Conservation (phyloP, 2,113 vertebrate species). For the Kryptolebias marmoratus region DNA sequence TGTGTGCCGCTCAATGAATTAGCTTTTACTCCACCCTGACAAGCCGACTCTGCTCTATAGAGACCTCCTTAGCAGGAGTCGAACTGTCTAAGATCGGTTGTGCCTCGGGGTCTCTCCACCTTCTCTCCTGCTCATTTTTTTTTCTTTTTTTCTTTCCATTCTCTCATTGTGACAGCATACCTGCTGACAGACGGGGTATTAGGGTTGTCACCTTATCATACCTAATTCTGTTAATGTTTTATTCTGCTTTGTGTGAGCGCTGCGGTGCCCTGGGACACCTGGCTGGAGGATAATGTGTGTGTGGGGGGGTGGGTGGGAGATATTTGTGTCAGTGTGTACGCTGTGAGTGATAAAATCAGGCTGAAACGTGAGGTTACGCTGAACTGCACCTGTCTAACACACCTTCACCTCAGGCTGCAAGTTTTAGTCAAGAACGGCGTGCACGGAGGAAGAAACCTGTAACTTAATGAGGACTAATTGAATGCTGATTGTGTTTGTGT, state of each 20-base stretch:
- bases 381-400: conserved; percentile 27
- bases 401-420: conserved; percentile 35
- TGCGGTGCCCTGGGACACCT: conserved; percentile 35
- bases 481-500: conserved; percentile 24
- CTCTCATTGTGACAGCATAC: conserved; percentile 51
- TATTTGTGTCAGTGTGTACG: conserved; percentile 20
- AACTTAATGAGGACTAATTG: conserved; percentile 42
- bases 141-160: conserved; percentile 23
- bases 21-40: conserved; percentile 32
- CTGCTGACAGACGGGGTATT: conserved; percentile 69
- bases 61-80: conserved; percentile 61
- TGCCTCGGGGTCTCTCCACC: conserved; percentile 57
- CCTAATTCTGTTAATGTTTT: conserved; percentile 67
- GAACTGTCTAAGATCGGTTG: conserved; percentile 66
- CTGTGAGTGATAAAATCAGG: conserved; percentile 42
- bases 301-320: neutral
- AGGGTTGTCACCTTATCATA: conserved; percentile 59
- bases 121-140: conserved; percentile 4
- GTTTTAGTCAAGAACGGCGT: conserved; percentile 26
- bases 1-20: conserved; percentile 45
- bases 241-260: conserved; percentile 45
- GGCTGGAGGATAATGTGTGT: neutral
- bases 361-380: conserved; percentile 55
- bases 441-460: neutral
- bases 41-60: conserved; percentile 44